Base-by-base conservation (phyloP, 2,797 vertebrate species). In the Decapterus maruadsi region DNA sequence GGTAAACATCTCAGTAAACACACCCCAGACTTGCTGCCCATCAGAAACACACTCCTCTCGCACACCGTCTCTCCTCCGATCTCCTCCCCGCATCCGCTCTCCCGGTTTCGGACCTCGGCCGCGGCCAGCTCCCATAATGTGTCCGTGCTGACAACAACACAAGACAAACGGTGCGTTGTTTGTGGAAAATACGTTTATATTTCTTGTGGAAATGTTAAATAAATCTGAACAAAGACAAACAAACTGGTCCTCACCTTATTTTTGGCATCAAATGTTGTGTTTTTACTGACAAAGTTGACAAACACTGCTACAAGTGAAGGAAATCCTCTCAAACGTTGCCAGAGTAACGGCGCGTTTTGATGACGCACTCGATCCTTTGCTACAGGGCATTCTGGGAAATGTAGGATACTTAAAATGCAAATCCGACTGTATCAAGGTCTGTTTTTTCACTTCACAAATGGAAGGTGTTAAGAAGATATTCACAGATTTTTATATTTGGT, bases 21-120 rank as follows among this genome's bases (percentile, higher is more conserved):
- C 90, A 99, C 98, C 96, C 94, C 98, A 0, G 92, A 94, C 92
- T 98, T 99, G 94, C 93, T 99, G 72, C 98, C 98, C 75, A 98
- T 89, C 80, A 99, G 96, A 77, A 99, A 94, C 69, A 99, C 42
- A 6, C 94, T 97, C 88, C 96, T 96, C 86, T 99, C 97, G 71
- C 89, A 93, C 45, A 93, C 42, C 34, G 73, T 11, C 55, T 91
- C 90, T 87, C 93, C 80, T 45, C 69, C 66, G 16, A 86, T 85
- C 17, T 94, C 91, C 50, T 86, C 94, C 22, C 80, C 77, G 0
- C 40, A 84, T 62, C 82, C 79, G 6, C 82, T 89, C 82, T 95
- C 93, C 69, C 67, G 94, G 59, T 87, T 90, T 34, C 84, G 92
- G 20, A 97, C 95, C 92, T 98, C 97, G 8, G 94, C 94, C 71